Conservation (phyloP, 2,113 vertebrate species). For the Lasiurus borealis region DNA sequence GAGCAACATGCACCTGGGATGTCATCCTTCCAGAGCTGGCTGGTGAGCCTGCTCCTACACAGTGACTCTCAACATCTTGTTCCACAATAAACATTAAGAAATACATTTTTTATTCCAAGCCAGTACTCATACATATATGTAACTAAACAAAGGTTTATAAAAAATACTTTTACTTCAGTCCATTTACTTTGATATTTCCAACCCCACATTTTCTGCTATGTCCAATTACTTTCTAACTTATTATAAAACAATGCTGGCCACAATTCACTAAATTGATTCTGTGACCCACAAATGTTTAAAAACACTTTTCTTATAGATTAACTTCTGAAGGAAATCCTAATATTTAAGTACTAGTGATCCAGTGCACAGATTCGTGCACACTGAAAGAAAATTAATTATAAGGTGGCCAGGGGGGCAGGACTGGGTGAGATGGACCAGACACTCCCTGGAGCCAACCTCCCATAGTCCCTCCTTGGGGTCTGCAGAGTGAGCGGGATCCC, state of each 20-base stretch:
- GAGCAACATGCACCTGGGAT: fast-evolving
- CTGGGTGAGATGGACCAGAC: too few relatives aligned
- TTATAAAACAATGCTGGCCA: neutral
- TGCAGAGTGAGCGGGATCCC: too few relatives aligned
- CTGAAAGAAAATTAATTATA: too few relatives aligned
- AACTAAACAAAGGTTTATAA: neutral
- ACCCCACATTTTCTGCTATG: neutral
- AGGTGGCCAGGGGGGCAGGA: too few relatives aligned
- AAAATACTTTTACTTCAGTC: neutral
- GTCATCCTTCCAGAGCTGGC: neutral
- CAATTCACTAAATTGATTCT: neutral
- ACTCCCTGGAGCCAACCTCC: too few relatives aligned
- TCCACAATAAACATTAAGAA: neutral
- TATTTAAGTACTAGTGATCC: neutral
- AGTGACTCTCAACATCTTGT: neutral
- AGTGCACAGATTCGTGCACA: too few relatives aligned
- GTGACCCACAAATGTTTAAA: neutral
- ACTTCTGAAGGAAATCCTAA: neutral
- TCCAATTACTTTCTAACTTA: neutral
- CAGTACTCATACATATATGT: neutral
- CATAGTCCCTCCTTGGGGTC: too few relatives aligned
- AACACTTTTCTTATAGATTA: neutral
- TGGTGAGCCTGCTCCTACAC: neutral
- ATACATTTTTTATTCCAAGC: neutral
- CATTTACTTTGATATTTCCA: neutral